Evolutionary conservation across 2,113 vertebrate species (phyloP).

Genomic region (Notarius quadriscutis): DNA sequence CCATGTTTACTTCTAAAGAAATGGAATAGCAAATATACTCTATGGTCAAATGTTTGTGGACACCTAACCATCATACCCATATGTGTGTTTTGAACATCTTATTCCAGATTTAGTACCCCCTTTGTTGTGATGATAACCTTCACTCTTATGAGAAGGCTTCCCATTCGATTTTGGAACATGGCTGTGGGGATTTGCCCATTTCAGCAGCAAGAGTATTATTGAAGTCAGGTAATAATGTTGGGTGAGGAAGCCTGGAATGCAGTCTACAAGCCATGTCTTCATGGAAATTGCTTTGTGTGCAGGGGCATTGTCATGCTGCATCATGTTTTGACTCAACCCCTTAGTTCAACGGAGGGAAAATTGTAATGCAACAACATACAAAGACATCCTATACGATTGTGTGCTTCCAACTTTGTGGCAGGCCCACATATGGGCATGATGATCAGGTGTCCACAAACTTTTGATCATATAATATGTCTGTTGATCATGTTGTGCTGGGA

Average conservation of each 20-base stretch:
- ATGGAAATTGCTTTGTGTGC: background rate
- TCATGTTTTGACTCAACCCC: background rate
- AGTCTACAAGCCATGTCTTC: background rate
- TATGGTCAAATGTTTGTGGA: background rate
- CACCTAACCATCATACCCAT: background rate
- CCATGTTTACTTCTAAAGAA: conserved; percentile 65
- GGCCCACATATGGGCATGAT: background rate
- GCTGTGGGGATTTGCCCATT: background rate
- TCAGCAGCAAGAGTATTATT: background rate
- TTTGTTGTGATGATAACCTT: background rate
- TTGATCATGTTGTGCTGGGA: conserved; percentile 14
- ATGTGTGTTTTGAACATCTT: background rate
- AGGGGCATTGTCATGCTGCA: background rate
- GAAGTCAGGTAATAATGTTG: background rate
- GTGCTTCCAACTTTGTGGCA: background rate
- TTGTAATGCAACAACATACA: background rate
- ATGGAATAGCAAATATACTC: conserved; percentile 18
- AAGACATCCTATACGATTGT: background rate
- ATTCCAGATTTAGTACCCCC: background rate
- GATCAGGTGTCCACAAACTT: background rate
- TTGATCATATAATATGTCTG: conserved; percentile 6
- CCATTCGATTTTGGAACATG: background rate
- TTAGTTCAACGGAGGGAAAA: background rate
- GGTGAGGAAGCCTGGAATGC: background rate
- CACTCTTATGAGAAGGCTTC: background rate